Base-by-base conservation (phyloP, 2,888 invertebrate species). In the Eledona agricola region DNA sequence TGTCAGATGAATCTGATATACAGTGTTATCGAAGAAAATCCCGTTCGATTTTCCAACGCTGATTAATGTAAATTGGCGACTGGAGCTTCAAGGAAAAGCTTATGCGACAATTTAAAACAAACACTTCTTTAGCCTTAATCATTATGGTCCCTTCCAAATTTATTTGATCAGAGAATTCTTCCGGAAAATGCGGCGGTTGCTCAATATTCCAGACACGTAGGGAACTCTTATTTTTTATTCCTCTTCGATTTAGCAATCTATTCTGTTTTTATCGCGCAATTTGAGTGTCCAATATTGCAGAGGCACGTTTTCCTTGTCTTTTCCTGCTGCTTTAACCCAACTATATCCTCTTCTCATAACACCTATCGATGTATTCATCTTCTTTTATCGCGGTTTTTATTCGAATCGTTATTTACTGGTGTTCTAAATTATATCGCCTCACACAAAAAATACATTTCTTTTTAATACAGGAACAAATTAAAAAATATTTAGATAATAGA, bases 231-330 rank as follows among this genome's bases (percentile, higher is more conserved):
- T 72, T 75, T 74, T 75, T 73, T 72, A 72, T 72, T 73, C 69
- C 72, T 63, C 66, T 72, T 70, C 73, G 73, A 73, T 73, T 73
- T 70, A 70, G 73, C 73, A 70, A 74, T 74, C 72, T 67, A 73
- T 73, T 73, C 72, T 66, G 67, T 74, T 74, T 73, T 74, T 74
- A 74, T 74, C 73, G 72, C 65, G 58, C 71, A 70, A 72, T 73
- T 71, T 69, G 69, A 70, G 70, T 71, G 70, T 70, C 71, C 72
- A 64, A 69, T 67, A 71, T 65, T 62, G 57, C 57, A 47, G 47
- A 55, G 54, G 57, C 61, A 63, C 64, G 64, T 65, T 55, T 46
- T 51, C 46, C 34, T 57, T 57, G 54, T 54, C 50, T 54, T 59
- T 38, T 50, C 47, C 43, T 23, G 37, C 29, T 16, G 37, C 17